Base-by-base conservation (phyloP, 2,797 vertebrate species). In the Poecilia wingei region DNA sequence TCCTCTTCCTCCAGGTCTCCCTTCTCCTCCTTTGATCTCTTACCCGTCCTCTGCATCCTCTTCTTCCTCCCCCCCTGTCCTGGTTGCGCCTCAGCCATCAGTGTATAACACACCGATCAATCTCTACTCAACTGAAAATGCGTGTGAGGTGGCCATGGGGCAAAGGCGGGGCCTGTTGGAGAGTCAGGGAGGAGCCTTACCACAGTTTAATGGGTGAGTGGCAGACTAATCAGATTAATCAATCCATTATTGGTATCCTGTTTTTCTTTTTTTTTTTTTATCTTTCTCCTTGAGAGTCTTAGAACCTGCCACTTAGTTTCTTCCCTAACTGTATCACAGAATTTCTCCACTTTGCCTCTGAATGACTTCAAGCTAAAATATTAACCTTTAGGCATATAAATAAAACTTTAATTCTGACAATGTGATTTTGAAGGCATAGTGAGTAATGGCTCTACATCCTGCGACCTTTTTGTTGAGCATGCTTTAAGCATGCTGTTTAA, bases 121-220 rank as follows among this genome's bases (percentile, higher is more conserved):
- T 93, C 94, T 96, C 84, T 95, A 96, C 94, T 96, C 96, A 84
- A 92, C 89, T 79, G 94, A 96, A 84, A 96, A 96, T 87, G 94
- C 96, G 84, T 97, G 95, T 80, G 97, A 98, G 92, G 95, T 97
- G 95, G 96, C 97, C 70, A 96, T 98, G 95, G 97, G 97, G 84
- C 97, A 97, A 88, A 96, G 95, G 95, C 96, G 97, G 94, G 98
- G 97, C 95, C 94, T 96, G 79, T 87, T 94, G 94, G 97, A 98
- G 87, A 96, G 91, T 94, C 97, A 96, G 94, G 96, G 95, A 4
- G 92, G 82, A 91, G 88, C 89, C 91, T 95, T 96, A 88, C 95
- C 87, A 88, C 96, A 96, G 86, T 96, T 96, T 87, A 98, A 99
- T 94, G 98, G 98, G 98, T 99, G 98, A 96, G 98, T 97, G 92